phyloP scores from a whole-genome alignment of 2,113 vertebrate species.

The Vicugna pacos region DNA sequence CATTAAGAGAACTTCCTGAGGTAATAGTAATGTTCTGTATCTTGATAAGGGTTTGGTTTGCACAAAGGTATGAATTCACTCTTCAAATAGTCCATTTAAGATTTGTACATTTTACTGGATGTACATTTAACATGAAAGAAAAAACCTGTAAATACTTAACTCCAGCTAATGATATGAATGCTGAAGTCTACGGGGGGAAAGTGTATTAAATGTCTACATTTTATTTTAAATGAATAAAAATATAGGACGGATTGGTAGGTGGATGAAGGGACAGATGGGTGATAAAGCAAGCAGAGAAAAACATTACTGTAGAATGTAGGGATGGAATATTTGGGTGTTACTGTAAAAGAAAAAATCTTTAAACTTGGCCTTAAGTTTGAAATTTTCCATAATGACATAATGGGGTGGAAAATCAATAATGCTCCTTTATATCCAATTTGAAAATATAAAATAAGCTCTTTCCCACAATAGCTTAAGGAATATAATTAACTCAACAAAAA shows the following conservation, averaged over 20 bases:
- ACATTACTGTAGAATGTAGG: background rate
- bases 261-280: background rate
- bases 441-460: slow-evolving; percentile 14
- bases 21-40: background rate
- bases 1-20: background rate
- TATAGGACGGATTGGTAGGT: background rate
- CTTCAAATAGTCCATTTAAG: background rate
- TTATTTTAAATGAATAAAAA: slow-evolving; percentile 50
- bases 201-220: background rate
- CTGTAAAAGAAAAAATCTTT: background rate
- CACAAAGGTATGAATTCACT: slow-evolving; percentile 28
- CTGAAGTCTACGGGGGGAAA: background rate
- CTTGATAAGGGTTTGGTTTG: background rate
- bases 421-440: background rate
- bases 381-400: slow-evolving; percentile 32
- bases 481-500: slow-evolving; percentile 21
- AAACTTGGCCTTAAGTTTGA: background rate
- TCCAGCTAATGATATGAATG: background rate
- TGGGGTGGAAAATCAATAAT: background rate
- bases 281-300: slow-evolving; percentile 23
- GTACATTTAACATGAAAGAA: background rate
- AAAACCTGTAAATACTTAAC: background rate
- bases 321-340: background rate
- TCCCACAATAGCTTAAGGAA: background rate
- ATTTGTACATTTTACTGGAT: background rate